Percentiles rank a stretch among this genome's conserved stretches.
Evolutionary conservation across 64 coral and sea anemone species (phyloP).

Genomic region (Porites australiensis): DNA sequence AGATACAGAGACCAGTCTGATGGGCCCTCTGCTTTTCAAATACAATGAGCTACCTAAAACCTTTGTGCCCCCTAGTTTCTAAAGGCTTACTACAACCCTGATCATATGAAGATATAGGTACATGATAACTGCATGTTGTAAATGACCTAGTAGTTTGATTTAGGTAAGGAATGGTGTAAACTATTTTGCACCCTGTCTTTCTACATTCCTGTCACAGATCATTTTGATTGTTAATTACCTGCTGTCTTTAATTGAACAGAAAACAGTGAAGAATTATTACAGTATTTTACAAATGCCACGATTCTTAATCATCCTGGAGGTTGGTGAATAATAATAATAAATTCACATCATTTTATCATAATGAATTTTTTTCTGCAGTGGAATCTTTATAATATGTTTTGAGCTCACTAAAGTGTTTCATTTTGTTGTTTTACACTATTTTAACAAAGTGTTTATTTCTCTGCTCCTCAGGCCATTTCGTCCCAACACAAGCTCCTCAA

Average conservation of each 20-base stretch:
- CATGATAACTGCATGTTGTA: too few species aligned
- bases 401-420: not conserved
- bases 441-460: not conserved
- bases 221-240: not conserved
- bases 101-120: too few species aligned
- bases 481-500: conserved; percentile 76
- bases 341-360: not conserved
- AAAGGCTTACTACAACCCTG: too few species aligned
- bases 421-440: not conserved
- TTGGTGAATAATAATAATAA: conserved; percentile 3
- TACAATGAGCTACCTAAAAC: too few species aligned
- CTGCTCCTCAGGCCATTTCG: conserved; percentile 83
- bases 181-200: too few species aligned
- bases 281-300: conserved; percentile 77
- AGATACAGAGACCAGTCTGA: too few species aligned
- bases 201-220: too few species aligned
- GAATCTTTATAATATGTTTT: not conserved
- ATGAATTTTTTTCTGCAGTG: not conserved
- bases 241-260: conserved; percentile 40
- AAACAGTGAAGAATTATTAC: conserved; percentile 88
- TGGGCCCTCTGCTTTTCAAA: too few species aligned
- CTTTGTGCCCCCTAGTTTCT: too few species aligned
- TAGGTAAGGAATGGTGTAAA: too few species aligned
- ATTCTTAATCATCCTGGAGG: conserved; percentile 90
- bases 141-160: too few species aligned